Evolutionary conservation across 2,888 invertebrate species (phyloP).

Genomic region (Drosophila atroscutellata): DNA sequence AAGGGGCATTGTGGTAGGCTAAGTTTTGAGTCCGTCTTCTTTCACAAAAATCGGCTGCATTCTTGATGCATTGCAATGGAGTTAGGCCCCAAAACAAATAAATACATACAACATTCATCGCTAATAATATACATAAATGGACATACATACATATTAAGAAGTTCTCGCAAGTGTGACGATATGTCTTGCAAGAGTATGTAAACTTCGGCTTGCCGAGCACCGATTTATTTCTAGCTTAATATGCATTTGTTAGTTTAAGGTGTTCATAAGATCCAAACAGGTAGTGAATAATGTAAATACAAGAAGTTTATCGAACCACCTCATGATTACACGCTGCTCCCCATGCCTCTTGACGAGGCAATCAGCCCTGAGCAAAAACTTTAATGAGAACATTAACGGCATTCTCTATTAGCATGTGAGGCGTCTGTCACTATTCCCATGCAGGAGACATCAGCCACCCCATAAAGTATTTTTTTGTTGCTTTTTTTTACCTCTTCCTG

Average conservation of each 20-base stretch:
- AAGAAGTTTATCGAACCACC: conserved; percentile 4
- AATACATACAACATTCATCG: background rate
- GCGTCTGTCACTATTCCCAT: conserved; percentile 13
- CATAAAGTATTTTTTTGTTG: background rate
- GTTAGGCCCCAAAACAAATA: conserved; percentile 1
- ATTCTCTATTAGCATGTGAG: conserved; percentile 26
- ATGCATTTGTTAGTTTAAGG: background rate
- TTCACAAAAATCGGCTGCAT: conserved; percentile 11
- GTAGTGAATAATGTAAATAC: conserved; percentile 3
- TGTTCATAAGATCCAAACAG: conserved; percentile 8
- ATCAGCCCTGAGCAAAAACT: conserved; percentile 25
- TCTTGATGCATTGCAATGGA: background rate
- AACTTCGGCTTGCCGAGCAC: background rate
- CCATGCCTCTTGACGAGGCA: conserved; percentile 19
- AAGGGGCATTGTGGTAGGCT: conserved; percentile 18
- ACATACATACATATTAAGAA: background rate
- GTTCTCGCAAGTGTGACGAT: background rate
- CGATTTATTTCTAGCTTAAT: background rate
- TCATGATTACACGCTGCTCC: conserved; percentile 38
- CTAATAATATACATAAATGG: background rate
- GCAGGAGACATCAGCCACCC: background rate
- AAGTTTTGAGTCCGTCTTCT: conserved; percentile 12
- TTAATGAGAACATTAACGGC: conserved; percentile 32
- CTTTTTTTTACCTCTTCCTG: conserved; percentile 1
- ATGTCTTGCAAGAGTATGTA: background rate